A percentile compares a stretch with the other conserved stretches of the same genome.
These are phyloP conservation scores for Paratilapia polleni DNA, from an alignment of 2,113 vertebrate species.

Conservation along the genomic window DNA sequence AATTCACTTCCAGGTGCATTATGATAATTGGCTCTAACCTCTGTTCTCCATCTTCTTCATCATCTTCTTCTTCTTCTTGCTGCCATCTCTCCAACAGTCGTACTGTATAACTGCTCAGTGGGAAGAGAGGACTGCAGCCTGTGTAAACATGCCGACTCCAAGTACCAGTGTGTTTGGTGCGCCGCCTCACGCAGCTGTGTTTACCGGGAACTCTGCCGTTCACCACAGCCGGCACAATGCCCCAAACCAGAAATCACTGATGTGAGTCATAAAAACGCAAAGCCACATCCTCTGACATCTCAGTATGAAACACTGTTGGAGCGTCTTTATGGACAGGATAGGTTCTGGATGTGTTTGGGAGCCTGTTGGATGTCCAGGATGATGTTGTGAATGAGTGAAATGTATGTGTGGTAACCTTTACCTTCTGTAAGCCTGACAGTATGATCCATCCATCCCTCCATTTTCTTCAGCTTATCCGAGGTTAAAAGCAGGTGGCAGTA, in stretches of 20 bases:
- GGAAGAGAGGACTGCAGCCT: constrained; percentile 92
- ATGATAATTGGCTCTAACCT: neutral
- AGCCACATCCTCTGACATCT: neutral
- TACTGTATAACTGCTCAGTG: constrained; percentile 93
- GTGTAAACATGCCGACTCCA: constrained; percentile 83
- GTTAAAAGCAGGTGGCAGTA: neutral
- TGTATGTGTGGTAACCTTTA: neutral
- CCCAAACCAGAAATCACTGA: constrained; percentile 86
- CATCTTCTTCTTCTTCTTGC: neutral
- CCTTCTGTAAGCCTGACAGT: neutral
- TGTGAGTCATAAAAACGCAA: constrained; percentile 76
- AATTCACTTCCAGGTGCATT: neutral
- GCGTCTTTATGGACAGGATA: neutral
- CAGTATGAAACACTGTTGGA: neutral
- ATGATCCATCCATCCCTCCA: neutral
- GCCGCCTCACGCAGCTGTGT: constrained; percentile 79
- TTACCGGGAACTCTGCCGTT: constrained; percentile 80
- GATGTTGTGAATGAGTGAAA: neutral
- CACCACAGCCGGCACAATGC: constrained; percentile 70
- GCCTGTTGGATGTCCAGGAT: neutral
- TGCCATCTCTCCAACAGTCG: constrained; percentile 77
- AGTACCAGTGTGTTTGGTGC: constrained; percentile 92
- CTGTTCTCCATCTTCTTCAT: neutral
- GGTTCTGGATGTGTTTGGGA: neutral
- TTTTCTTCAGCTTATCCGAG: neutral